These are phyloP conservation scores for Acanthopleura granulata DNA, from an alignment of 2,888 invertebrate species.

Conservation along the genomic window DNA sequence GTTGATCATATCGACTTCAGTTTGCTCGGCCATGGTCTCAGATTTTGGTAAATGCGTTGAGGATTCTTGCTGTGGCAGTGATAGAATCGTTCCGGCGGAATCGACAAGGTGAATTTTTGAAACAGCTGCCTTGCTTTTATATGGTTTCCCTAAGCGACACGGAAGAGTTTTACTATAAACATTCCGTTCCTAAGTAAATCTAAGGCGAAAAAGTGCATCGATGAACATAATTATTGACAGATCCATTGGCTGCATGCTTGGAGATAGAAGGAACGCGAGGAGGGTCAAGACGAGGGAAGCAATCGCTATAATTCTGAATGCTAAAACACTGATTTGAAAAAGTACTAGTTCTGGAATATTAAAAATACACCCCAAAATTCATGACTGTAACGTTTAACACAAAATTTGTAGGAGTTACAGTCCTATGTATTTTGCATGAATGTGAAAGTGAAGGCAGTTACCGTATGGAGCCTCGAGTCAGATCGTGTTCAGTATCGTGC, in stretches of 20 bases:
- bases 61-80: neutral
- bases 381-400: too few relatives aligned
- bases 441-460: too few relatives aligned
- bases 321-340: too few relatives aligned
- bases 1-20: constrained; percentile 35
- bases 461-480: too few relatives aligned
- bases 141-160: constrained; percentile 16
- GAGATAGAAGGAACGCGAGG: neutral
- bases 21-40: neutral
- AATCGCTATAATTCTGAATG: too few relatives aligned
- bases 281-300: too few relatives aligned
- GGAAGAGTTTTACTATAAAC: neutral
- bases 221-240: constrained; percentile 6
- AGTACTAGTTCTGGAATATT: too few relatives aligned
- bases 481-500: too few relatives aligned
- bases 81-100: neutral
- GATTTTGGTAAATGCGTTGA: neutral
- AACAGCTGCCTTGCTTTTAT: constrained; percentile 2
- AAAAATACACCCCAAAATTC: too few relatives aligned
- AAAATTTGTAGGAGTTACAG: too few relatives aligned
- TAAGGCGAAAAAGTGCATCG: neutral
- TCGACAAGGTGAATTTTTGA: neutral
- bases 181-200: constrained; percentile 13
- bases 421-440: too few relatives aligned
- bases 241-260: neutral